A percentile compares a stretch with the other conserved stretches of the same genome.
These are phyloP conservation scores for Hapalemur alaotrensis DNA, from an alignment of 2,797 vertebrate species.

Conservation along the genomic window DNA sequence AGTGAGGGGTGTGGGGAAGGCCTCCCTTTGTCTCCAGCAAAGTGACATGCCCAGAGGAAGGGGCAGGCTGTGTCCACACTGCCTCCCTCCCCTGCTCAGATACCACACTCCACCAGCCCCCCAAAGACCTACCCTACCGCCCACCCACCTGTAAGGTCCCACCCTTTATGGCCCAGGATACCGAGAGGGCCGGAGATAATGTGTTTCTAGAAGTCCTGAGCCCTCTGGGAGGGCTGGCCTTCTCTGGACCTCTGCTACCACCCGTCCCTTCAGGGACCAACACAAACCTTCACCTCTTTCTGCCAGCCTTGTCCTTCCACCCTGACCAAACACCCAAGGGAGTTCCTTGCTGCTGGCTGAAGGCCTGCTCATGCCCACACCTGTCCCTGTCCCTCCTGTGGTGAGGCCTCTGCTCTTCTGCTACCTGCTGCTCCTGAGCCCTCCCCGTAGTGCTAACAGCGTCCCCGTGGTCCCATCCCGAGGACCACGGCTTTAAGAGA, in stretches of 20 bases:
- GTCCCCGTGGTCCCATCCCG: accelerated
- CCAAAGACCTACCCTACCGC: neutral
- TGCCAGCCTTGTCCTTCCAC: neutral
- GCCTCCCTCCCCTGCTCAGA: neutral
- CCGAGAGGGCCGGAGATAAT: neutral
- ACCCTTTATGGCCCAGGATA: neutral
- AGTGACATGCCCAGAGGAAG: neutral
- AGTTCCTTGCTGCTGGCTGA: accelerated
- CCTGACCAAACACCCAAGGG: accelerated
- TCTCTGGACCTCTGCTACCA: neutral
- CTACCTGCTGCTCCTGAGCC: neutral
- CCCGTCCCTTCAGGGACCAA: neutral
- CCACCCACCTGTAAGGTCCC: neutral
- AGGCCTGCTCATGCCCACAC: neutral
- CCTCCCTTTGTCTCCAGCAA: neutral
- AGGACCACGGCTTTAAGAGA: neutral
- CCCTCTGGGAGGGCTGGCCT: neutral
- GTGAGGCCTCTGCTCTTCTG: neutral
- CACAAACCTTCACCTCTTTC: too few species aligned
- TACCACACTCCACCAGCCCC: accelerated
- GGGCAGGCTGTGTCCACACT: accelerated
- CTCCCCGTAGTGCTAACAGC: accelerated
- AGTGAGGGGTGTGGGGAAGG: accelerated
- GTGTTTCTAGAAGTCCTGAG: neutral
- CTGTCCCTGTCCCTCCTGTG: neutral